Conservation (phyloP, 2,888 invertebrate species). For the Neoaliturus tenellus region DNA sequence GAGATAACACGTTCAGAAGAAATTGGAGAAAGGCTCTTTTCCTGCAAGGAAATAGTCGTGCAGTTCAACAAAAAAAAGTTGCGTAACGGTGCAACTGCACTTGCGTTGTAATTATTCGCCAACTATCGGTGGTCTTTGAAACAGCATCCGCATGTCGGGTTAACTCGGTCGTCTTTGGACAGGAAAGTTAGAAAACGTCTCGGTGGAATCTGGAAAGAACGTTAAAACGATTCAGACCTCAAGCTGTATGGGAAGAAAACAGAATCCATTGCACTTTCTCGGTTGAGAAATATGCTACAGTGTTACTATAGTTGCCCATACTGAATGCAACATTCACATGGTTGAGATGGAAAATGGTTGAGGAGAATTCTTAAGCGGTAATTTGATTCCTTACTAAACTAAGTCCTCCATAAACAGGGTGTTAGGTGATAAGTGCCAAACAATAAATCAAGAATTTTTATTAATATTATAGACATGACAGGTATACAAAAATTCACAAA, state of each 20-base stretch:
- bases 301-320: no score
- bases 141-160: constrained; percentile 4
- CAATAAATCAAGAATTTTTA: no score
- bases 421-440: no score
- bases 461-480: no score
- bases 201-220: constrained; percentile 5
- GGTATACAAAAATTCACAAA: no score
- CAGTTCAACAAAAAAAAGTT: background rate
- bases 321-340: no score
- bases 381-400: no score
- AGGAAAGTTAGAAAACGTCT: background rate
- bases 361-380: no score
- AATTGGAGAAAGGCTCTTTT: background rate
- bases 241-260: background rate
- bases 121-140: constrained; percentile 19
- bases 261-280: background rate
- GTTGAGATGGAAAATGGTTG: no score
- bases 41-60: background rate
- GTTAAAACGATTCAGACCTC: background rate
- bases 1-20: background rate
- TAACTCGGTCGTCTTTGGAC: constrained; percentile 10
- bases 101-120: constrained; percentile 10
- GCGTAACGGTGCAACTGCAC: background rate
- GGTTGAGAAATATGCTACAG: background rate
- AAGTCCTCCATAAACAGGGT: no score